phyloP scores from a whole-genome alignment of 1,140 invertebrate genomes.

The Drosophila serrata region DNA sequence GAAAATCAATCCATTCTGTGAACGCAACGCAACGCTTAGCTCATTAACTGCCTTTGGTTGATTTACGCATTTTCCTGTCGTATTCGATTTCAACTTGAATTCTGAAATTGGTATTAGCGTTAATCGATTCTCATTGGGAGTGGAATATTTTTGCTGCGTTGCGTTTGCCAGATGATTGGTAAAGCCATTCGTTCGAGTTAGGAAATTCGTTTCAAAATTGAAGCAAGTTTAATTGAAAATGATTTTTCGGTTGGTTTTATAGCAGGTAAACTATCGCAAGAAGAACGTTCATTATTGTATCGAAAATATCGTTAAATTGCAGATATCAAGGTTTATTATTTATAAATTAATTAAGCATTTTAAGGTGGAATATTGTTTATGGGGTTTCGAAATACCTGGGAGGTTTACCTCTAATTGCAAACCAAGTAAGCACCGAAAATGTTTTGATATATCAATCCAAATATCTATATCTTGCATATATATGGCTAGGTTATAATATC shows the following conservation, averaged over 20 bases:
- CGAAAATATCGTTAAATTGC: too few relatives aligned
- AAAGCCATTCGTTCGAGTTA: not conserved
- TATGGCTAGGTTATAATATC: too few relatives aligned
- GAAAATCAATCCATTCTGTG: not conserved
- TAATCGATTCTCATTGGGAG: not conserved
- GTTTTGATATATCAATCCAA: too few relatives aligned
- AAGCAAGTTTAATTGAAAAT: too few relatives aligned
- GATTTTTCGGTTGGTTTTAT: not conserved
- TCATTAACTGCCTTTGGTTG: constrained; percentile 37
- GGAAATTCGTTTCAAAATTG: not conserved
- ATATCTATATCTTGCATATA: too few relatives aligned
- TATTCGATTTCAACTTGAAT: constrained; percentile 4
- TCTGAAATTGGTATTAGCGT: constrained; percentile 1
- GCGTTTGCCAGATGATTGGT: not conserved
- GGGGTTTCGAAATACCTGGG: too few relatives aligned
- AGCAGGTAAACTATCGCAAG: not conserved
- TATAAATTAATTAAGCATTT: too few relatives aligned
- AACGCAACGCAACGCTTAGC: constrained; percentile 24
- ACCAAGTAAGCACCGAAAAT: too few relatives aligned
- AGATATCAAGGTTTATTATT: too few relatives aligned
- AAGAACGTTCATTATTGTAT: too few relatives aligned
- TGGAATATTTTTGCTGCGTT: not conserved
- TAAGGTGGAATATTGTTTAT: too few relatives aligned
- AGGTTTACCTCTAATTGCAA: too few relatives aligned
- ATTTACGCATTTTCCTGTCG: constrained; percentile 17